Base-by-base conservation (phyloP, 2,113 vertebrate species). In the Brachirus orientalis region DNA sequence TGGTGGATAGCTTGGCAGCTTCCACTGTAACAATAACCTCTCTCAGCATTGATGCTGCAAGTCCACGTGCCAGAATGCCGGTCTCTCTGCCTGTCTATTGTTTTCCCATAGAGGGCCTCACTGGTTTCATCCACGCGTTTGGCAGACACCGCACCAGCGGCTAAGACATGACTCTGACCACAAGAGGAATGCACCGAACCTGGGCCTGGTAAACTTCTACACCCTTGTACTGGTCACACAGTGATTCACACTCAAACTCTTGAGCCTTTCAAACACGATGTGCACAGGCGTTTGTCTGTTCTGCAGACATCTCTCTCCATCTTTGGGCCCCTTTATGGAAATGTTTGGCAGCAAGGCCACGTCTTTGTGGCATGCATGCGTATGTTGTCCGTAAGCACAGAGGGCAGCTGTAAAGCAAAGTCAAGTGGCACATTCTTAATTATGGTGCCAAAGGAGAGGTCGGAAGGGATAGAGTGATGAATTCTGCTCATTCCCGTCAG, bases 281-380 rank as follows among this genome's bases (percentile, higher is more conserved):
- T 52, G 57, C 64, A 75, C 67, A 90, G 68, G 79, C 69, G 53
- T 91, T 87, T 86, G 70, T 80, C 90, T 80, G 83, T 88, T 88
- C 82, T 61, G 77, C 51, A 72, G 77, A 67, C 83, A 65, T 80
- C 76, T 66, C 54, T 74, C 69, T 61, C 40, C 40, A 11, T 78
- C 89, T 92, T 67, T 88, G 81, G 74, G 87, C 70, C 86, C 86
- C 90, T 92, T 88, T 89, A 81, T 91, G 72, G 43, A 69, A 75
- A 85, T 82, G 61, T 76, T 86, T 82, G 50, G 55, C 64, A 83
- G 75, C 54, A 48, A 58, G 74, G 58, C 68, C 72, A 50, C 73
- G 69, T 81, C 82, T 83, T 87, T 88, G 86, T 85, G 63, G 74
- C 22, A 16, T 55, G 70, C 67, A 43, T 74, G 75, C 28, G 63